These are phyloP conservation scores for Drosophila bocki DNA, from an alignment of 1,140 invertebrate genomes.

Conservation along the genomic window DNA sequence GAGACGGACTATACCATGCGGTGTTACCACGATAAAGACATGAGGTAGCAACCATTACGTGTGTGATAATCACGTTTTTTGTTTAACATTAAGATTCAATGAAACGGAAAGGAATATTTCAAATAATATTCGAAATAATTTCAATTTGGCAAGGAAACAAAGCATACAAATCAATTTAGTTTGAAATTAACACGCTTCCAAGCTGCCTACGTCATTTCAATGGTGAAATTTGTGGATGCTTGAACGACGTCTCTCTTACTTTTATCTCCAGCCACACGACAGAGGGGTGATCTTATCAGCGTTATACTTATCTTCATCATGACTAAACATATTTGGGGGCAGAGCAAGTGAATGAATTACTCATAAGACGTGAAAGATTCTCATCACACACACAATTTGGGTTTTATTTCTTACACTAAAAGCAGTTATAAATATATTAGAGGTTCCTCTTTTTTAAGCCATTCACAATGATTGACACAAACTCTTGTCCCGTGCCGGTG, in stretches of 20 bases:
- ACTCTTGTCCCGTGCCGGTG: background rate
- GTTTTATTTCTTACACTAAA: conserved; percentile 38
- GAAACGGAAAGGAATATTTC: too few relatives aligned
- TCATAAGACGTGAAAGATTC: conserved; percentile 19
- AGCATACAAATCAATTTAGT: background rate
- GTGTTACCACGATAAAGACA: background rate
- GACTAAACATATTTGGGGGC: conserved; percentile 31
- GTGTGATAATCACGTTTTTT: background rate
- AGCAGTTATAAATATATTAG: conserved; percentile 44
- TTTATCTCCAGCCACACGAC: conserved; percentile 40
- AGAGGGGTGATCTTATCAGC: conserved; percentile 40
- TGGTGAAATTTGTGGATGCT: conserved; percentile 45
- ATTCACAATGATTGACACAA: conserved; percentile 38
- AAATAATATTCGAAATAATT: too few relatives aligned
- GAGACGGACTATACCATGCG: background rate
- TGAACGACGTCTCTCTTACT: background rate
- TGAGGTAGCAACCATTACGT: conserved; percentile 11
- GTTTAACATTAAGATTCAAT: background rate
- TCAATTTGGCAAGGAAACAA: background rate
- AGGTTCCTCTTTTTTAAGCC: background rate
- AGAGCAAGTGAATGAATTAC: conserved; percentile 42
- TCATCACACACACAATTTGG: conserved; percentile 18
- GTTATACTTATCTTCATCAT: conserved; percentile 22
- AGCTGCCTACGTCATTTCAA: conserved; percentile 37
- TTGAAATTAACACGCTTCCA: background rate